Base-by-base conservation (phyloP, 1,140 invertebrate genomes). In the Ceratosolen fusciceps region DNA sequence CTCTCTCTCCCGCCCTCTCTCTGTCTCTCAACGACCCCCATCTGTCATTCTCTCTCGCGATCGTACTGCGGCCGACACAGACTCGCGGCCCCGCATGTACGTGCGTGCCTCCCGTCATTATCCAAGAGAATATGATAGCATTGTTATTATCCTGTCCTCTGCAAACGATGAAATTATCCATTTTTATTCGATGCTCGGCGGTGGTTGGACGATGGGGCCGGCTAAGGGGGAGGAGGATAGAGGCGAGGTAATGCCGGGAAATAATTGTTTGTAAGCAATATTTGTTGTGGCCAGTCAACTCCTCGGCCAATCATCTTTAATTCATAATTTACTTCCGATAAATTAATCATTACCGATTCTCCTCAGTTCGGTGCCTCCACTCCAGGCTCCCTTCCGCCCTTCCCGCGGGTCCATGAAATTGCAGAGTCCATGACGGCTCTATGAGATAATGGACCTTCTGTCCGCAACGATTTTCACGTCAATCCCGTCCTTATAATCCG, bases 71-170 rank as follows among this genome's bases (percentile, higher is more conserved):
- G 43, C 65, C 43, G 16, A 68, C n/a, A 43, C 49, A 49, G n/a
- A 43, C 67, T 70, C 9, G 39, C 26, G 10, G 24, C 49, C n/a
- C n/a, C 10, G 39, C 37, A n/a, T 49, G 26, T 70, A 24, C 67
- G 67, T 26, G 39, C 39, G 49, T 49, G 9, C 4, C n/a, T n/a
- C 39, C 65, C 60, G 37, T 65, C 60, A 65, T 65, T 65, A 65
- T 65, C 60, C 14, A 37, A n/a, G 31, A 37, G 4, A 65, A 65
- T 37, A 34, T 65, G 60, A 37, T 65, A n/a, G 19, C 31, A 8
- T 65, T 65, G 5, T 21, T 21, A 65, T 65, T 65, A 65, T 65
- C 31, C 14, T 65, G 34, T 37, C 60, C 37, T 65, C 2, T 47
- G n/a, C 2, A 26, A 70, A 49, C 39, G 14, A 70, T 70, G 29